These are phyloP conservation scores for Nannoperca obscura DNA, from an alignment of 2,797 vertebrate genomes.

Conservation along the genomic window DNA sequence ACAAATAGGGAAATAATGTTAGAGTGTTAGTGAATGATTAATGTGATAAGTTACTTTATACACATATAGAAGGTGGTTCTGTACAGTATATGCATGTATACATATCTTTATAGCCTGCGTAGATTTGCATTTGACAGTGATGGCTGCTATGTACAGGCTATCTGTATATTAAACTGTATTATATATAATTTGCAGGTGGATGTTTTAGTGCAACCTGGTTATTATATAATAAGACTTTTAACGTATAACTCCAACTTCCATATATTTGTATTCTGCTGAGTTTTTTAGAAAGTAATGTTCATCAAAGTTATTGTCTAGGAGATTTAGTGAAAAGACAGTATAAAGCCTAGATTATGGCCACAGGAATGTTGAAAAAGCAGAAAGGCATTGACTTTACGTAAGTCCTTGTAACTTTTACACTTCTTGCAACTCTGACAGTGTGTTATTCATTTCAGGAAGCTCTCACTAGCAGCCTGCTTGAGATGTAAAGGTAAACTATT, in stretches of 20 bases:
- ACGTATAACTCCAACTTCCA: neutral
- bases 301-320: neutral
- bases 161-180: neutral
- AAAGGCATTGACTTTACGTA: neutral
- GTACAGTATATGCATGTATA: neutral
- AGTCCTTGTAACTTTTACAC: neutral
- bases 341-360: neutral
- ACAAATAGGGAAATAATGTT: too few species aligned
- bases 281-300: neutral
- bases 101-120: neutral
- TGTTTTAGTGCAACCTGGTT: neutral
- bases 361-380: neutral
- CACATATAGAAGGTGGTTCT: neutral
- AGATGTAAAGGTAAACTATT: slow-evolving; percentile 31
- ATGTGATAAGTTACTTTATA: neutral
- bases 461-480: slow-evolving; percentile 11
- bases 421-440: neutral
- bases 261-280: neutral
- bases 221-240: neutral
- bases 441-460: slow-evolving; percentile 15
- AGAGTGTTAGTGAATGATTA: neutral
- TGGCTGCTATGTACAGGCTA: neutral
- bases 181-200: neutral
- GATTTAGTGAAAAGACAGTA: neutral
- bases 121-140: neutral